phyloP scores from a whole-genome alignment of 1,140 invertebrate genomes.

The Ganaspis sp. region DNA sequence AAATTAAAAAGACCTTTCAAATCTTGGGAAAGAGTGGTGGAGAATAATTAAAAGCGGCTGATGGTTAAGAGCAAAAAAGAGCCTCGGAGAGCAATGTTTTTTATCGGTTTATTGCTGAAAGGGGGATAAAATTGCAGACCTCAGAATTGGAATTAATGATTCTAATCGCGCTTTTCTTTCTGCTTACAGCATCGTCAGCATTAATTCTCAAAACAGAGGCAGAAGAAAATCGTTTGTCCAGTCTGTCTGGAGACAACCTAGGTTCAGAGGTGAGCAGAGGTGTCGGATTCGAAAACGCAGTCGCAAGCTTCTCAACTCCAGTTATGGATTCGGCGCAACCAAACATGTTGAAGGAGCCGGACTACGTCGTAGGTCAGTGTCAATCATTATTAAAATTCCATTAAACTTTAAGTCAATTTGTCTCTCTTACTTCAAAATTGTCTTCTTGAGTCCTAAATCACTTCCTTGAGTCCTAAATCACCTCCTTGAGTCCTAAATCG shows the following conservation, averaged over 20 bases:
- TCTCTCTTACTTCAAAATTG: not conserved
- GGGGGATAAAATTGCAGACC: not conserved
- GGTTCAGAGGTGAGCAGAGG: conserved; percentile 65
- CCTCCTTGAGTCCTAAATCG: too few relatives aligned
- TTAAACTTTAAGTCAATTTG: not conserved
- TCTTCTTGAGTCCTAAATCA: too few relatives aligned
- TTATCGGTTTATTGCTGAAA: not conserved
- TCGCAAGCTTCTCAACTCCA: conserved; percentile 58
- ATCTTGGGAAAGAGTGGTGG: not conserved
- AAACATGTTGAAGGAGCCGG: conserved; percentile 69
- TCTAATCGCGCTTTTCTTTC: conserved; percentile 2
- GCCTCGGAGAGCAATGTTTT: not conserved
- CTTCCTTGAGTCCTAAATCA: too few relatives aligned
- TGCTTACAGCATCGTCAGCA: conserved; percentile 65
- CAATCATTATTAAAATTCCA: not conserved
- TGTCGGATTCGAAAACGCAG: conserved; percentile 65
- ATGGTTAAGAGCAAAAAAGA: not conserved
- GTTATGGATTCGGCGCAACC: conserved; percentile 71
- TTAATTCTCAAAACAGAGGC: conserved; percentile 66
- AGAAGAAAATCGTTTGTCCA: conserved; percentile 63
- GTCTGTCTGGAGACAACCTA: conserved; percentile 63
- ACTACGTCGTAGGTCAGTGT: conserved; percentile 73
- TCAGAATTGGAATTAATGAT: not conserved
- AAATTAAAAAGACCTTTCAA: not conserved
- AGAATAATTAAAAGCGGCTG: not conserved